Conservation (phyloP, 2,888 invertebrate species). For the Pomacea canaliculata region DNA sequence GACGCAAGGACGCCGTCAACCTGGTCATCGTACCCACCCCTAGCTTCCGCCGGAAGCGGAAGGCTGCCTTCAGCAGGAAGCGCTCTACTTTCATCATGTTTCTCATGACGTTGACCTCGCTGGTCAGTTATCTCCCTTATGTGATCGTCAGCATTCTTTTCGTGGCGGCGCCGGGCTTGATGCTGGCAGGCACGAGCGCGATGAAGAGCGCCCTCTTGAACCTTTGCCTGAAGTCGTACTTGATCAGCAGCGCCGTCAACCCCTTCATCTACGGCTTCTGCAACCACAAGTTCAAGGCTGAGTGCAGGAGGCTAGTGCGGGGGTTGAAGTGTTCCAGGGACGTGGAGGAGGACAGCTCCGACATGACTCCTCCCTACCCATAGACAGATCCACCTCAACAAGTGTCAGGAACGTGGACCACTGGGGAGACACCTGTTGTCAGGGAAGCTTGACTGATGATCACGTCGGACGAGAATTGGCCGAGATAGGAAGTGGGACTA, state of each 20-base stretch:
- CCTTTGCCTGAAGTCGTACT: conserved; percentile 33
- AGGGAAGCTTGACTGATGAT: too few species aligned
- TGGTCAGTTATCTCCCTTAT: conserved; percentile 37
- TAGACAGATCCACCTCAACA: too few species aligned
- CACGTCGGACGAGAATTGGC: too few species aligned
- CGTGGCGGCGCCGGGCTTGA: conserved; percentile 8
- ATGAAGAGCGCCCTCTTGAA: conserved; percentile 26
- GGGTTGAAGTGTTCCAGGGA: conserved; percentile 10
- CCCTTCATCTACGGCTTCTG: conserved; percentile 40
- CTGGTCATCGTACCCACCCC: conserved; percentile 6
- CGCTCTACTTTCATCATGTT: conserved; percentile 39
- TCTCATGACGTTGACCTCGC: conserved; percentile 34
- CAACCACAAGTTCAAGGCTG: conserved; percentile 35
- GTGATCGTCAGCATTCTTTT: conserved; percentile 29
- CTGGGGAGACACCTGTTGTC: too few species aligned
- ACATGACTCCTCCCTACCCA: conserved; percentile 4
- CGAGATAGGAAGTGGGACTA: too few species aligned
- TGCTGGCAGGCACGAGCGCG: neutral
- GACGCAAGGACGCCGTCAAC: neutral
- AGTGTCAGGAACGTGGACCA: too few species aligned
- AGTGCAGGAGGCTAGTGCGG: conserved; percentile 14
- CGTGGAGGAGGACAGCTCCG: neutral
- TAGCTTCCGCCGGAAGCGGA: conserved; percentile 26
- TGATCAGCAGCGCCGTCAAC: conserved; percentile 37
- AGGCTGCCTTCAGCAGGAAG: conserved; percentile 32